Evolutionary conservation across 2,888 invertebrate species (phyloP).

Genomic region (Polymixis flavicincta): DNA sequence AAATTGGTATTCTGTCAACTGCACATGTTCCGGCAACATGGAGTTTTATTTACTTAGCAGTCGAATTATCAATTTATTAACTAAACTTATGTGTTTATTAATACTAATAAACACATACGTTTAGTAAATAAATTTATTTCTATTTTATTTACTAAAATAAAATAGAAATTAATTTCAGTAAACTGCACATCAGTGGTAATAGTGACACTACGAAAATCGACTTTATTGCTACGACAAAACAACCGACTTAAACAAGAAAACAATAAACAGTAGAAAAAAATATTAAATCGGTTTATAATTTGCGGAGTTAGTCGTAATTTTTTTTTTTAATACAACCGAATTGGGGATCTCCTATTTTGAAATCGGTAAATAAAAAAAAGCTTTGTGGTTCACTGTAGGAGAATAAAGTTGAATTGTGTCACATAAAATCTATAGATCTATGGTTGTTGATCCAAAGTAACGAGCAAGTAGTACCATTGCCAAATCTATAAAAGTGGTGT

Average conservation of each 20-base stretch:
- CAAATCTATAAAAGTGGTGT: slow-evolving; percentile 60
- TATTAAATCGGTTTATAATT: too few species aligned
- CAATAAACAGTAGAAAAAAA: too few species aligned
- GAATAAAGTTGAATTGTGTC: slow-evolving; percentile 34
- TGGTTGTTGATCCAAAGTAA: slow-evolving; percentile 37
- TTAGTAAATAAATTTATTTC: too few species aligned
- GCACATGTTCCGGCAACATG: slow-evolving; percentile 7
- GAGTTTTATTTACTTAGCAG: slow-evolving; percentile 10
- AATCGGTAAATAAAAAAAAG: not conserved
- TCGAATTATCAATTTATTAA: not conserved
- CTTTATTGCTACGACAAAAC: not conserved
- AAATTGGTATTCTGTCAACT: slow-evolving; percentile 55
- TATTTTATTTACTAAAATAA: too few species aligned
- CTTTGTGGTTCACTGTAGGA: not conserved
- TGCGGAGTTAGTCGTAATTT: too few species aligned
- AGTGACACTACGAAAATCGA: not conserved
- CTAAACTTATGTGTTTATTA: not conserved
- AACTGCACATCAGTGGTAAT: not conserved
- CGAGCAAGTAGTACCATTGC: slow-evolving; percentile 39
- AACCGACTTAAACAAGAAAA: too few species aligned
- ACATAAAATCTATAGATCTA: slow-evolving; percentile 29
- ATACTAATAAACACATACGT: too few species aligned
- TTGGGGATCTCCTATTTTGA: too few species aligned
- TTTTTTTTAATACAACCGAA: too few species aligned
- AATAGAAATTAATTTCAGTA: not conserved